Conservation (phyloP, 92 coral and sea anemone species). For the Scolanthus callimorphus region DNA sequence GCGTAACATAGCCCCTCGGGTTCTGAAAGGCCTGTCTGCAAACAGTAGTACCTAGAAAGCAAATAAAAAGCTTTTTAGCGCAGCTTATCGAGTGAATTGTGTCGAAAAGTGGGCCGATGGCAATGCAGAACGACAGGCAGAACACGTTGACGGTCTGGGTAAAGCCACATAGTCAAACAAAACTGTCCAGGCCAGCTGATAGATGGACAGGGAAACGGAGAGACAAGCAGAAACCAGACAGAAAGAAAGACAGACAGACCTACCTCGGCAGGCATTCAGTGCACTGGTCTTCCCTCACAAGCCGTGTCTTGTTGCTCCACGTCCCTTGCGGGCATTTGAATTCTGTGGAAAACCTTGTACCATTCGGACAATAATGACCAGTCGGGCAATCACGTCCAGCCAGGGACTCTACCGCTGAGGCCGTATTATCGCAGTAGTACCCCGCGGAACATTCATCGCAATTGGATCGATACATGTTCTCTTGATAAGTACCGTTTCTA, state of each 20-base stretch:
- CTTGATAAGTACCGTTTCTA: conserved; percentile 88
- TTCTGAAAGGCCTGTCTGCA: conserved; percentile 53
- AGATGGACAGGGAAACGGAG: no score
- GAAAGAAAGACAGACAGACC: neutral
- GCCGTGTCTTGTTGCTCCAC: conserved; percentile 85
- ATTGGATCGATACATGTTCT: conserved; percentile 44
- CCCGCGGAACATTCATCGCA: conserved; percentile 77
- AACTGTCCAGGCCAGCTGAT: no score
- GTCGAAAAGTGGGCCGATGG: no score
- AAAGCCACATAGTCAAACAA: no score
- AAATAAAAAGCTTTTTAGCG: no score
- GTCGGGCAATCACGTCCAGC: conserved; percentile 67
- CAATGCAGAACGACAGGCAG: no score
- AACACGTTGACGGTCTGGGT: no score
- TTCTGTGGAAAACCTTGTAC: conserved; percentile 79
- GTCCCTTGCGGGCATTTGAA: conserved; percentile 84
- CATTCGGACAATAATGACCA: conserved; percentile 78
- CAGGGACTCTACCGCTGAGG: conserved; percentile 47
- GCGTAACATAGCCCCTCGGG: conserved; percentile 85
- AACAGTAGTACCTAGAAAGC: conserved; percentile 69
- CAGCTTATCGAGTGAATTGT: no score
- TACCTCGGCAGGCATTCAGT: conserved; percentile 89
- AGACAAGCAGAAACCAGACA: neutral
- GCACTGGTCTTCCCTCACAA: conserved; percentile 71
- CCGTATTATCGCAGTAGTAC: conserved; percentile 90